Base-by-base conservation (phyloP, 53 echinoderm and acorn worm species). In the Actinopyga echinites region DNA sequence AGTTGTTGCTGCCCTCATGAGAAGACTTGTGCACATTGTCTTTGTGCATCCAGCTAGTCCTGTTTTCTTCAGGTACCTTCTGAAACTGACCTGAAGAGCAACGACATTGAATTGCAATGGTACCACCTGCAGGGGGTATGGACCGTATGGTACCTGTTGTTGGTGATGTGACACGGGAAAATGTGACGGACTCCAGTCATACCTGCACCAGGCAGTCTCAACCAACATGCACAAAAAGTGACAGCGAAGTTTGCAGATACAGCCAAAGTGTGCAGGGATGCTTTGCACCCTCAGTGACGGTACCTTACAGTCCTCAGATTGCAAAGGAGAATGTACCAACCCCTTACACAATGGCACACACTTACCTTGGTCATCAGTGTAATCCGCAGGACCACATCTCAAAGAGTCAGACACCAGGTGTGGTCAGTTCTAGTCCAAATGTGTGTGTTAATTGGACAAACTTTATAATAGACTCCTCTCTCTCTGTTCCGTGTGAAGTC, bases 221-320 rank as follows among this genome's bases (percentile, higher is more conserved):
- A 23, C 40, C 71, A 12, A 23, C 42, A n/a, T 21, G 9, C 6
- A 44, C 44, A 22, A 71, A 44, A 71, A 71, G 71, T 21, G 71
- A 71, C 71, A 71, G 71, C 40, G 71, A 71, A 71, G 42, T 71
- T 21, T n/a, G 22, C 26, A 40, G 71, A 10, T 26, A 44, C 11
- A 42, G 24, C 38, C 71, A 68, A 21, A 20, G 1, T 35, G 37
- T 68, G 33, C 24, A 44, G 20, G 26, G 28, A 40, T 42, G 28
- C 43, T 24, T 23, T 44, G 26, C 35, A 40, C 71, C 8, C 28
- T 40, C 71, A 44, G 25, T 44, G 40, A 42, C 15, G 24, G 34
- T 71, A 24, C 44, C 71, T 15, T 17, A 15, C 49, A 49, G 3
- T 49, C 1, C 49, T 17, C 49, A 49, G 49, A 2, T 15, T 6